Percentiles rank a stretch among this genome's conserved stretches.
Conservation (phyloP, 2,797 vertebrate genomes). For the Necrosyrtes monachus region DNA sequence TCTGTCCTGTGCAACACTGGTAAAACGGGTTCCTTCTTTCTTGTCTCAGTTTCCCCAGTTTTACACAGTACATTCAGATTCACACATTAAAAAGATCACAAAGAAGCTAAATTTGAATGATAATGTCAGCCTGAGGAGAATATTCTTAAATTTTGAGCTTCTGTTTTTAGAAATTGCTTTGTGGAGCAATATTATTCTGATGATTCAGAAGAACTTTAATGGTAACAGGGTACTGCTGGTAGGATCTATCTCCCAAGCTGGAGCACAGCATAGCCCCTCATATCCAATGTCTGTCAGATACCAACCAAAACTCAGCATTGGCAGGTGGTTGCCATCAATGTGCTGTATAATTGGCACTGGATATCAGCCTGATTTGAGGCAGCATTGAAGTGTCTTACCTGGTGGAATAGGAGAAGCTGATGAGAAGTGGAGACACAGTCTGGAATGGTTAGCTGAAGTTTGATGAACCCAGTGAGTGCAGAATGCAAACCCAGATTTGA, state of each 20-base stretch:
- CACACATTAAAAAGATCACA: neutral
- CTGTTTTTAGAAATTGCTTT: slow-evolving; percentile 38
- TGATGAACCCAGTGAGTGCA: neutral
- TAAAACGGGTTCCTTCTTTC: neutral
- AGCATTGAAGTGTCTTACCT: neutral
- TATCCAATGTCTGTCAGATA: neutral
- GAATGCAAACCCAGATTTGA: neutral
- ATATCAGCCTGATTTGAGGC: neutral
- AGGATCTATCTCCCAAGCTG: neutral
- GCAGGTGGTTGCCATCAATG: neutral
- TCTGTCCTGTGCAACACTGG: neutral
- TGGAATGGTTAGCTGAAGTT: neutral
- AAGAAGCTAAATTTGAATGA: neutral
- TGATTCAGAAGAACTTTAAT: slow-evolving; percentile 13
- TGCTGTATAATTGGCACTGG: neutral
- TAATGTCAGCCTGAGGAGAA: neutral
- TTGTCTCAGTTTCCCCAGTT: neutral
- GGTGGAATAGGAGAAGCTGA: neutral
- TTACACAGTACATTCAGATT: neutral
- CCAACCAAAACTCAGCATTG: neutral
- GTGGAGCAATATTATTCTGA: neutral
- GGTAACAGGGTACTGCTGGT: neutral
- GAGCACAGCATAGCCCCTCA: neutral
- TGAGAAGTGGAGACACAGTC: neutral
- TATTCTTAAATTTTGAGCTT: neutral